Conservation (phyloP, 1,140 invertebrate species). For the Drosophila ananassae region DNA sequence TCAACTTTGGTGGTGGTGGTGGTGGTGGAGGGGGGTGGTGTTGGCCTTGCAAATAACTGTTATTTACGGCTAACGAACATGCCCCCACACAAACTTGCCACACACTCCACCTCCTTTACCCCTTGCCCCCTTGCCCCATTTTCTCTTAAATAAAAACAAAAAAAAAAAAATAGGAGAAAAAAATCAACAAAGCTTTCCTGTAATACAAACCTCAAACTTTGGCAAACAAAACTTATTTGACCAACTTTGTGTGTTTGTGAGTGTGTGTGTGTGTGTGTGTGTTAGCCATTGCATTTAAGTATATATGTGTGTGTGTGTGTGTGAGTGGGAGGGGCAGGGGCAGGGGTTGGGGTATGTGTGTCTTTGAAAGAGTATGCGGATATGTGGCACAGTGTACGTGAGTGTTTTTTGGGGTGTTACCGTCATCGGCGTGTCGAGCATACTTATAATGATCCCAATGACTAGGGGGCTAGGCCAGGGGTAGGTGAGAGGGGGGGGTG, state of each 20-base stretch:
- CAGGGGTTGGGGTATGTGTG: background rate
- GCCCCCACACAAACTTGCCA: background rate
- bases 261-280: constrained; percentile 19
- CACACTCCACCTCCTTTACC: background rate
- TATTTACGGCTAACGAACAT: constrained; percentile 44
- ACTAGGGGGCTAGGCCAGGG: background rate
- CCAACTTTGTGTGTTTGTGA: constrained; percentile 53
- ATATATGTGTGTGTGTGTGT: constrained; percentile 24
- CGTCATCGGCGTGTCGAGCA: constrained; percentile 49
- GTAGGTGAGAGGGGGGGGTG: background rate
- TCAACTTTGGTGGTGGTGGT: constrained; percentile 36
- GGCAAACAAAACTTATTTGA: constrained; percentile 72
- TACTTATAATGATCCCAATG: constrained; percentile 48
- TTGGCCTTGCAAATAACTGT: constrained; percentile 43
- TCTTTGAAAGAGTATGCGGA: background rate
- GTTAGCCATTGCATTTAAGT: background rate
- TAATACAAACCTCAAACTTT: constrained; percentile 65
- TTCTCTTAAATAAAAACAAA: background rate
- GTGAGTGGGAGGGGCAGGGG: too few relatives aligned
- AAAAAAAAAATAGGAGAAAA: constrained; percentile 1
- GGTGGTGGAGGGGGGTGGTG: background rate
- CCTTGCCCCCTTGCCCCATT: background rate
- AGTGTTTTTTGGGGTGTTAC: constrained; percentile 48
- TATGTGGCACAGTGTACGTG: constrained; percentile 26
- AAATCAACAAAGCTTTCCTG: constrained; percentile 25